Evolutionary conservation across 2,888 invertebrate species (phyloP), one percentile per base, ranked within the genome.

Genomic region (Plebejus argus): DNA sequence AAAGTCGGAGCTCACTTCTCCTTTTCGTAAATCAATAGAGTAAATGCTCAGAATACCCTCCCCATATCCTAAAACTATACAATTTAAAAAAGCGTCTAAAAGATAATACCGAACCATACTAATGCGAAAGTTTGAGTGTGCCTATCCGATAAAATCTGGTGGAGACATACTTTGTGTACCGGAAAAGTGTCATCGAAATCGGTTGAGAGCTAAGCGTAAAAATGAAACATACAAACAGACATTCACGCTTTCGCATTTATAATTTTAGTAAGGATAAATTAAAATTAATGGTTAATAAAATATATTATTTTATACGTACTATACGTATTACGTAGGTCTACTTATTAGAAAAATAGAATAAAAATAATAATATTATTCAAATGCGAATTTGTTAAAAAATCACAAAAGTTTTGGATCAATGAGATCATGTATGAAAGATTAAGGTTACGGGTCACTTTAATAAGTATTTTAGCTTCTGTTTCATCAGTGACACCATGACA

Each of bases 391-490:
- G 28, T 66, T 28, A 12, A 28, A 58, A 53, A 66, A 28, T 66
- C 28, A 66, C 66, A 66, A 61, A 23, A 23, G 28, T 66, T 66
- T 66, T 66, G 66, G 28, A 66, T 66, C 66, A 66, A 66, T 66
- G 66, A 66, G 66, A 66, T 66, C 66, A 66, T 28, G 28, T n/a
- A n/a, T n/a, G n/a, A n/a, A n/a, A n/a, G n/a, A n/a, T n/a, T n/a
- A n/a, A n/a, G n/a, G n/a, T n/a, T n/a, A n/a, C n/a, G n/a, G n/a
- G n/a, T n/a, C n/a, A n/a, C n/a, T n/a, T n/a, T n/a, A n/a, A n/a
- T n/a, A n/a, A n/a, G n/a, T n/a, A n/a, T n/a, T n/a, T n/a, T n/a
- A n/a, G n/a, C n/a, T n/a, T n/a, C n/a, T n/a, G n/a, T n/a, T n/a
- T n/a, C n/a, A n/a, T n/a, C n/a, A n/a, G n/a, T n/a, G n/a, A n/a